These are phyloP conservation scores for Epizoanthus stellaris DNA, from an alignment of 92 coral and sea anemone genomes.

Conservation along the genomic window DNA sequence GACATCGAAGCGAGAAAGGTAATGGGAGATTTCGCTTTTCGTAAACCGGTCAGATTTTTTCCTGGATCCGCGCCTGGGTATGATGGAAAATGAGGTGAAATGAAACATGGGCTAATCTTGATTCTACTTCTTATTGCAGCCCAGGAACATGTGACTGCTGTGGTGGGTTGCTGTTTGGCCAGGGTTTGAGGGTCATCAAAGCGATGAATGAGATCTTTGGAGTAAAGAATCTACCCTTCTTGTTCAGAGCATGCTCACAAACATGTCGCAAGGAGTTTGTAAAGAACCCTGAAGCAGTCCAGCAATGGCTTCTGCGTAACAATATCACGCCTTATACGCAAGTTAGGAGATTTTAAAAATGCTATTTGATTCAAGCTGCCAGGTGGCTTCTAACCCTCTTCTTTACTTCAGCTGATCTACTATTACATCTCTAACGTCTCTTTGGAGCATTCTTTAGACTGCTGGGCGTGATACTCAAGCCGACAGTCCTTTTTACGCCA, in stretches of 20 bases:
- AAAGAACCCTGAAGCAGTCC: conserved; percentile 74
- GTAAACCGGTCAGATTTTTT: too few relatives aligned
- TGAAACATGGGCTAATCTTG: background rate
- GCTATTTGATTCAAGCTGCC: too few relatives aligned
- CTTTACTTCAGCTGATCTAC: too few relatives aligned
- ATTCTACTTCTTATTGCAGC: conserved; percentile 42
- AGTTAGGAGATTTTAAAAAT: background rate
- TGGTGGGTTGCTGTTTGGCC: conserved; percentile 84
- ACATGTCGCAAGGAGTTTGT: conserved; percentile 82
- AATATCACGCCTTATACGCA: conserved; percentile 8
- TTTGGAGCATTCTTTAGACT: too few relatives aligned
- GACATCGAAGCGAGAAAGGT: too few relatives aligned
- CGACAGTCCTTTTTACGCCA: too few relatives aligned
- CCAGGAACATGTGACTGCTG: conserved; percentile 90
- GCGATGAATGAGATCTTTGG: conserved; percentile 76
- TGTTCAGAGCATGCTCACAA: conserved; percentile 88
- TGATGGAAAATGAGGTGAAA: too few relatives aligned
- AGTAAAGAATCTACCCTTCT: conserved; percentile 76
- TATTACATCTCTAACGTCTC: too few relatives aligned
- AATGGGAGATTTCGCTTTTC: too few relatives aligned
- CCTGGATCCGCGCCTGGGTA: too few relatives aligned
- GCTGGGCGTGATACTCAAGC: too few relatives aligned
- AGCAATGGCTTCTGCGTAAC: conserved; percentile 76
- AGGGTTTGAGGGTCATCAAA: conserved; percentile 87
- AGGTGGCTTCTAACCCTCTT: too few relatives aligned